Evolutionary conservation across 30 jellyfish, hydroid and myxozoan genomes (phyloP).

Genomic region (Rhopilema esculentum): DNA sequence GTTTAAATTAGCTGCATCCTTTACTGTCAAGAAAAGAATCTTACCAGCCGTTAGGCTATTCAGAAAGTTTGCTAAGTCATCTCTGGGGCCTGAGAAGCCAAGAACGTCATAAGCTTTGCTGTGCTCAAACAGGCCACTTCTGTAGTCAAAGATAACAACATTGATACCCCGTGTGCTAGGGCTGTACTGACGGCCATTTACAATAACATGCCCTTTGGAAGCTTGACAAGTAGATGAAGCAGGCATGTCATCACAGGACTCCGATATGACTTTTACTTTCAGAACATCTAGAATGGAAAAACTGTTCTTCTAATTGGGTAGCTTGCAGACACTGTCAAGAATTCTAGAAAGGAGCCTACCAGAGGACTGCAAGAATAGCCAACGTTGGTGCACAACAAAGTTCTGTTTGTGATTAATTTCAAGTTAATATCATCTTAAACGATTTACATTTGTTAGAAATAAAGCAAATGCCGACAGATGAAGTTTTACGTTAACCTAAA

Average conservation of each 20-base stretch:
- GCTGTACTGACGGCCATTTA: conserved; percentile 58
- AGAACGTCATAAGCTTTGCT: conserved; percentile 1
- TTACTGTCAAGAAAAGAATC: conserved; percentile 36
- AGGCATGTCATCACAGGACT: conserved; percentile 18
- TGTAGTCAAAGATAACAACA: conserved; percentile 37
- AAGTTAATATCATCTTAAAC: no score
- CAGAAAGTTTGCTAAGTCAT: background rate
- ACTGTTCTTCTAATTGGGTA: no score
- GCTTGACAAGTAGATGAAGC: background rate
- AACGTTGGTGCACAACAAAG: no score
- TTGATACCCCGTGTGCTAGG: conserved; percentile 33
- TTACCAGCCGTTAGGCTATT: conserved; percentile 22
- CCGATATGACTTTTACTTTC: conserved; percentile 16
- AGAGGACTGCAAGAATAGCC: no score
- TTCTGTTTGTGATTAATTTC: no score
- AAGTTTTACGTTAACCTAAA: no score
- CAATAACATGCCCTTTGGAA: conserved; percentile 39
- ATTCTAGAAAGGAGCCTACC: no score
- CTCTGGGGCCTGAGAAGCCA: background rate
- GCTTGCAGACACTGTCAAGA: no score
- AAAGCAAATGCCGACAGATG: no score
- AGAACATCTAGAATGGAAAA: conserved; percentile 2
- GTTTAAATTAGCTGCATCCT: conserved; percentile 1
- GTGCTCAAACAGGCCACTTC: conserved; percentile 56
- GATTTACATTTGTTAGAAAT: no score